These are phyloP conservation scores for Drosophila kuntzei DNA, from an alignment of 2,888 invertebrate species.

Conservation along the genomic window DNA sequence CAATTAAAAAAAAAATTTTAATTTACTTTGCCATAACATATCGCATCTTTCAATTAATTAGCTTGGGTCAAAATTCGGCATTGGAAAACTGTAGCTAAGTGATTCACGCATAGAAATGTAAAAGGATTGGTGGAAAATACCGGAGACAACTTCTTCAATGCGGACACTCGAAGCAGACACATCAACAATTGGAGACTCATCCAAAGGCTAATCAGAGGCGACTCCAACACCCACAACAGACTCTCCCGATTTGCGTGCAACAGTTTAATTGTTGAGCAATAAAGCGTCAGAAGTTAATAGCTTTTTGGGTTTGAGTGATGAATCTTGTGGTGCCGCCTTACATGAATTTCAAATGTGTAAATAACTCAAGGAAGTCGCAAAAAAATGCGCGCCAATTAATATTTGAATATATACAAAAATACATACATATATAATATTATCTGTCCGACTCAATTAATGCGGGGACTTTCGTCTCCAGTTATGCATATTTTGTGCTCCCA, in stretches of 20 bases:
- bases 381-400: conserved; percentile 57
- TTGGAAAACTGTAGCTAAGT: not conserved
- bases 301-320: conserved; percentile 29
- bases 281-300: conserved; percentile 12
- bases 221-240: not conserved
- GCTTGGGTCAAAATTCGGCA: conserved; percentile 1
- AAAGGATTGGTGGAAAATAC: conserved; percentile 46
- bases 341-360: conserved; percentile 43
- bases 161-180: conserved; percentile 28
- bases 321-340: conserved; percentile 16
- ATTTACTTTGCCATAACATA: no score
- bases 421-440: conserved; percentile 51
- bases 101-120: not conserved
- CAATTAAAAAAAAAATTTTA: not conserved
- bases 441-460: conserved; percentile 61
- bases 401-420: conserved; percentile 20
- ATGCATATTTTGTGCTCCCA: conserved; percentile 44
- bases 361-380: conserved; percentile 42
- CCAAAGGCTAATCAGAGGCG: conserved; percentile 28
- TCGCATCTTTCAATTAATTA: conserved; percentile 3
- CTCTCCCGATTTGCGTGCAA: conserved; percentile 15
- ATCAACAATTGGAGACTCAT: conserved; percentile 35
- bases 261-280: conserved; percentile 41
- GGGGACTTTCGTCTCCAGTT: conserved; percentile 42
- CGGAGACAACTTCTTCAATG: conserved; percentile 51